Evolutionary conservation across 2,888 invertebrate species (phyloP).

Genomic region (Trissolcus japonicus): DNA sequence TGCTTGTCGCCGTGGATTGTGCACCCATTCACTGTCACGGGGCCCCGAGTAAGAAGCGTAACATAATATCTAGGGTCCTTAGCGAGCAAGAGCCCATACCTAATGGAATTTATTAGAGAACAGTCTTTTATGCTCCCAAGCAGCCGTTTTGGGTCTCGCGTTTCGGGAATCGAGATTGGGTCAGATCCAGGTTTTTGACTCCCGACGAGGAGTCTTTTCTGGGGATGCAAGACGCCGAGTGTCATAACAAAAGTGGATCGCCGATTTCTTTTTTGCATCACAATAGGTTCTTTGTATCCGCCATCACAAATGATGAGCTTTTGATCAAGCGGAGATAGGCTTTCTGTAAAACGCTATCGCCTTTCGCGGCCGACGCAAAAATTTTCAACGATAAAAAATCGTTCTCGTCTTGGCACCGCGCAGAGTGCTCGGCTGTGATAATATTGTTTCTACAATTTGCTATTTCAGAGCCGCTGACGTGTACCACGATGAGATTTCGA

Average conservation of each 20-base stretch:
- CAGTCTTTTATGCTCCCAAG: conserved; percentile 21
- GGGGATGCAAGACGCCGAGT: neutral
- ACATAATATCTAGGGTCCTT: conserved; percentile 72
- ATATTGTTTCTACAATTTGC: conserved; percentile 57
- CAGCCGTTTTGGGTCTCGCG: conserved; percentile 8
- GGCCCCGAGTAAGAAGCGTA: conserved; percentile 65
- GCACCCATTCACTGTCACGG: conserved; percentile 65
- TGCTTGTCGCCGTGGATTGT: conserved; percentile 72
- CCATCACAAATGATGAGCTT: neutral
- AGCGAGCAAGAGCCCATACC: conserved; percentile 70
- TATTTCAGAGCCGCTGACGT: conserved; percentile 44
- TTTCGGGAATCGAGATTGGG: neutral
- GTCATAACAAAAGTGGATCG: conserved; percentile 2
- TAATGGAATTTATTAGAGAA: conserved; percentile 76
- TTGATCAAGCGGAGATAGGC: conserved; percentile 1
- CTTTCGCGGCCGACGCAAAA: neutral
- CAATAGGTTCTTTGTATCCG: neutral
- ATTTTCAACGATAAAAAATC: conserved; percentile 17
- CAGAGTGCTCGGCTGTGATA: conserved; percentile 48
- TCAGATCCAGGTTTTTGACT: conserved; percentile 5
- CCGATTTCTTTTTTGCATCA: neutral
- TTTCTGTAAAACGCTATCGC: conserved; percentile 10
- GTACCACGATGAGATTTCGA: neutral
- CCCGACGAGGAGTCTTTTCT: neutral
- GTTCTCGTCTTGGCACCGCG: conserved; percentile 15